These are phyloP conservation scores for Fukomys damarensis DNA, from an alignment of 2,113 vertebrate species.

Conservation along the genomic window DNA sequence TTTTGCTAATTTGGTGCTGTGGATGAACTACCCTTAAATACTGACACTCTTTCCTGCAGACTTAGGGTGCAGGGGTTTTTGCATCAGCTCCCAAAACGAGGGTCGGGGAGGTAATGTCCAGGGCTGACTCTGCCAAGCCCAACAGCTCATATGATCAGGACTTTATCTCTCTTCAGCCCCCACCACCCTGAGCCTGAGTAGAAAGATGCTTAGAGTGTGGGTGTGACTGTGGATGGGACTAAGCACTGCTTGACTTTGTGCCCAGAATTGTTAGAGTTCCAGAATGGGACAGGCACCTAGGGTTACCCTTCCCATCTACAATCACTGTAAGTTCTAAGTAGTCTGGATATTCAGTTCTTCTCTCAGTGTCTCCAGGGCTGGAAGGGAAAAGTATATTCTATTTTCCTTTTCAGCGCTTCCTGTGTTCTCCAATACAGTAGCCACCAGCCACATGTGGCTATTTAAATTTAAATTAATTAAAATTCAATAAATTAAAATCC, in stretches of 20 bases:
- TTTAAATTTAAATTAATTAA: slow-evolving; percentile 42
- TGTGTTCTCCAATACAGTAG: neutral
- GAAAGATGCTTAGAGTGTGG: neutral
- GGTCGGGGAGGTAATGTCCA: neutral
- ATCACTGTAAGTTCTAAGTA: neutral
- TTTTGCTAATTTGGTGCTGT: neutral
- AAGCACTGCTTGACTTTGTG: neutral
- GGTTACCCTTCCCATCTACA: neutral
- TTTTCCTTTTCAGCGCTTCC: neutral
- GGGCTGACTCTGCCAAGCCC: neutral
- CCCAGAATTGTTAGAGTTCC: neutral
- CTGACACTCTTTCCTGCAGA: slow-evolving; percentile 6
- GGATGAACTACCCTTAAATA: neutral
- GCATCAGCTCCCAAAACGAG: neutral
- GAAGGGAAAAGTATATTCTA: neutral
- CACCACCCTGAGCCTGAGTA: neutral
- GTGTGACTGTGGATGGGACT: neutral
- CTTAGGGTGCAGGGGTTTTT: neutral
- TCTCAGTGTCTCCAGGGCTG: neutral
- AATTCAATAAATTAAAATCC: slow-evolving; percentile 7
- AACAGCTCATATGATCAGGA: neutral
- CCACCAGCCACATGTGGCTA: neutral
- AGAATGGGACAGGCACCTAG: neutral
- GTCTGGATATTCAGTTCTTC: neutral
- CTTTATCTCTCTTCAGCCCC: neutral